These are phyloP conservation scores for Galeopsomyia nigrocyanea DNA, from an alignment of 2,888 invertebrate species.

Conservation along the genomic window DNA sequence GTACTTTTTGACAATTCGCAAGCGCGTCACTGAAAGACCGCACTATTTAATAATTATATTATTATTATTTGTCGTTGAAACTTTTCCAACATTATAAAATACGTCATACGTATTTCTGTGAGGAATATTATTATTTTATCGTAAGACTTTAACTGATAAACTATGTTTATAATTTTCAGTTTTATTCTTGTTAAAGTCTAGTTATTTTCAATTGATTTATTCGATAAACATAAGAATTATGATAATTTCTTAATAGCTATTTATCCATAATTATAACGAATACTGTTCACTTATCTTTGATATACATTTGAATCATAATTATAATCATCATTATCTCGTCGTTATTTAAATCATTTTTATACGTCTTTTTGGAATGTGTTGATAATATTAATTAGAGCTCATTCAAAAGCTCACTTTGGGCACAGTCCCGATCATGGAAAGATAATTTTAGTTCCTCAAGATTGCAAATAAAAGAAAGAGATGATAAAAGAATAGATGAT, in stretches of 20 bases:
- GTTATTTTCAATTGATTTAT: constrained; percentile 38
- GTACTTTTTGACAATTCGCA: constrained; percentile 59
- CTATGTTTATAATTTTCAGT: constrained; percentile 48
- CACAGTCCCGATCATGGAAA: not conserved
- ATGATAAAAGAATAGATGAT: not conserved
- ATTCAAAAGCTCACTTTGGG: no score
- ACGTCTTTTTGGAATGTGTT: constrained; percentile 33
- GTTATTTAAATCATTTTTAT: constrained; percentile 47
- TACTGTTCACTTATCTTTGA: constrained; percentile 28
- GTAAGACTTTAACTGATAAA: constrained; percentile 40
- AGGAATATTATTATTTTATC: constrained; percentile 40
- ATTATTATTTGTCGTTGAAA: constrained; percentile 19
- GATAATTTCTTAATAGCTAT: constrained; percentile 22
- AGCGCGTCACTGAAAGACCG: constrained; percentile 46
- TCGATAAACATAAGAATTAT: constrained; percentile 27
- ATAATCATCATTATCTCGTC: constrained; percentile 47
- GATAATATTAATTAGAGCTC: constrained; percentile 17
- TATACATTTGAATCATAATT: constrained; percentile 45
- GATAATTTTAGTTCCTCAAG: constrained; percentile 28
- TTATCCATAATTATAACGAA: constrained; percentile 27
- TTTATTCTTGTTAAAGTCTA: constrained; percentile 52
- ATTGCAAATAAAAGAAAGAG: constrained; percentile 9
- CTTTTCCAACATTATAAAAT: constrained; percentile 46
- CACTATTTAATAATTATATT: constrained; percentile 43
- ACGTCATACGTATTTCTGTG: constrained; percentile 51